Conservation (phyloP, 2,113 vertebrate genomes). For the Myodes glareolus region DNA sequence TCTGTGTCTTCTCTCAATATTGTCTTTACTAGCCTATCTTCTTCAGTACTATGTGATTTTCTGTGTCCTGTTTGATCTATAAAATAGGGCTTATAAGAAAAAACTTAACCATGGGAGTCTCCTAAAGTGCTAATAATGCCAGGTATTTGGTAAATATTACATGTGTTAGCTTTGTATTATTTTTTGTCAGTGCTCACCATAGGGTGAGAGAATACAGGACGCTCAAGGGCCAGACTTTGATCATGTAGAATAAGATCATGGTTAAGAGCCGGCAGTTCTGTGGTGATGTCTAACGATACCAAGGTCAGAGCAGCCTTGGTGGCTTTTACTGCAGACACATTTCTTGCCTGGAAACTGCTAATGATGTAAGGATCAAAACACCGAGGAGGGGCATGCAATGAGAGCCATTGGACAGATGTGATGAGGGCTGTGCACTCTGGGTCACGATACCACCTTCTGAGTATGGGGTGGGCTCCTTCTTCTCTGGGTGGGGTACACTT, state of each 20-base stretch:
- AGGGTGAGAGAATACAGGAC: not conserved
- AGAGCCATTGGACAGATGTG: not conserved
- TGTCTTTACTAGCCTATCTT: not conserved
- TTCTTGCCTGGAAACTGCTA: not conserved
- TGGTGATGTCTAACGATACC: not conserved
- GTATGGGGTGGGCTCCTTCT: not conserved
- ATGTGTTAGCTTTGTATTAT: not conserved
- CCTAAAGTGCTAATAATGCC: not conserved
- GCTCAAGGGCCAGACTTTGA: not conserved
- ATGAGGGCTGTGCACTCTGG: not conserved
- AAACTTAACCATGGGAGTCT: not conserved
- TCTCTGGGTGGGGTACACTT: not conserved
- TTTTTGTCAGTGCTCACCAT: not conserved
- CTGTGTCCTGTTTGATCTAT: not conserved
- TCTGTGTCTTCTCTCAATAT: not conserved
- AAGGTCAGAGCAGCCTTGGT: not conserved
- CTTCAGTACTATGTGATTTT: not conserved
- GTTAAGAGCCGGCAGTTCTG: not conserved
- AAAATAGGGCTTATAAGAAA: not conserved
- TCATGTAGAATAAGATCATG: not conserved
- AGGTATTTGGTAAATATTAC: not conserved
- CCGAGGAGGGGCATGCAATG: no score
- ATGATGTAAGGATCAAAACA: not conserved
- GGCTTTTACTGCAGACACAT: not conserved
- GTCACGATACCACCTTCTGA: no score